Base-by-base conservation (phyloP, 2,797 vertebrate genomes). In the Chelon auratus region DNA sequence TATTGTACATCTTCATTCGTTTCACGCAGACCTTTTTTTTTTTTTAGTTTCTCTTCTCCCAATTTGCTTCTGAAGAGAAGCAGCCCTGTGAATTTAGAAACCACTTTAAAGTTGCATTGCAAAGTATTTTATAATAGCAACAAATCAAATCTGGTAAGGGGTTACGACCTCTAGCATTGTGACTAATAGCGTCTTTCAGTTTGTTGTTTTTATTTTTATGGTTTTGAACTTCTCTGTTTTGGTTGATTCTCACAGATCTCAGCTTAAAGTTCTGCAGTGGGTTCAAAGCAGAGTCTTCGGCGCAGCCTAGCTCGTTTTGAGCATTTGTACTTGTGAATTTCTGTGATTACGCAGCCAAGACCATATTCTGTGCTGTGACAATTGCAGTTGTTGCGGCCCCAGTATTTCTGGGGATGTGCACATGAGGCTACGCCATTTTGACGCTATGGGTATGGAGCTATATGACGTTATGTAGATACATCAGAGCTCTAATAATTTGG, bases 1-100 rank as follows among this genome's bases (percentile, higher is more conserved):
- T 26, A 20, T 36, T 14, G 40, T 37, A 42, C 24, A 43, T 40
- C 52, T 72, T 71, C 43, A 64, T 55, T 78, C 17, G 69, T 51
- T 72, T 64, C 57, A 36, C n/a, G 37, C 45, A 9, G 50, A 26
- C 37, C 24, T 17, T 42, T 60, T 54, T 70, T 59, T 13, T 17
- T 0, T 10, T 40, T 40, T 12, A 6, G 45, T 65, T 56, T 22
- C 39, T 57, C 26, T 53, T n/a, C 39, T 62, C 13, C 26, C 48
- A 40, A 7, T 71, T 60, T 24, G 63, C 33, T 42, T 45, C 61
- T 15, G 48, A 20, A 39, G 17, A 13, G 18, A 62, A 14, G 62
- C 43, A 36, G 10, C 15, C 33, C 5, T 30, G 20, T 47, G 26
- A 54, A 36, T 62, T 42, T 39, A 59, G 42, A 60, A 9, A 51